Evolutionary conservation across 2,888 invertebrate genomes (phyloP), one percentile per base, ranked within the genome.

Genomic region (Andrena trimmerana): DNA sequence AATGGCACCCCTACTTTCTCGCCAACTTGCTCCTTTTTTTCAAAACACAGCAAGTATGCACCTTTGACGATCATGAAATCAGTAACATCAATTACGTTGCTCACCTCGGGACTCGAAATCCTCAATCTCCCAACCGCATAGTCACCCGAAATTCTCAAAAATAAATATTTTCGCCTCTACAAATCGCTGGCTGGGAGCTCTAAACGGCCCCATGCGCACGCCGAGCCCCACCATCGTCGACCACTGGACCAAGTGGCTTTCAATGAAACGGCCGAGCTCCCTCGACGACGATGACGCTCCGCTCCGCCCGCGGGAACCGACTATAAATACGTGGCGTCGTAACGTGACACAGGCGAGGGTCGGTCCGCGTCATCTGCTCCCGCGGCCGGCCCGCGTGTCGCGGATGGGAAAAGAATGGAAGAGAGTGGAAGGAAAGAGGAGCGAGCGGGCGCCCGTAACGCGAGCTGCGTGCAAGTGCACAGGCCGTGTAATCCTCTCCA

Each of bases 401-500:
- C 27, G 65, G 24, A 24, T 24, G 59, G 27, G 27, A 57, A 24
- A 50, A 13, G 68, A 62, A 69, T 50, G 29, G 60, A 36, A 69
- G 63, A 71, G 29, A 62, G 42, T 8, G 52, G 27, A 29, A 20
- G 20, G 52, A n/a, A 50, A 27, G 69, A 60, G 62, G 67, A 67
- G 52, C 66, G 57, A 79, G 72, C 57, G 82, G 42, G 74, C n/a
- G 76, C 36, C 50, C 52, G 80, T 72, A 83, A 81, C 62, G 78
- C 66, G 81, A 81, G 71, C 80, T 67, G 59, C 72, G 70, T 76
- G 65, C 69, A 7, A 31, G 42, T 62, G 57, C 31, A 48, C 42
- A 20, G 57, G 69, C 65, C 76, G 59, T 85, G 86, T 88, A 87
- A 87, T 87, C 83, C 87, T 69, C 81, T 69, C 81, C 84, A 82